phyloP scores from a whole-genome alignment of 1,140 invertebrate species.

The Drosophila rhopaloa region DNA sequence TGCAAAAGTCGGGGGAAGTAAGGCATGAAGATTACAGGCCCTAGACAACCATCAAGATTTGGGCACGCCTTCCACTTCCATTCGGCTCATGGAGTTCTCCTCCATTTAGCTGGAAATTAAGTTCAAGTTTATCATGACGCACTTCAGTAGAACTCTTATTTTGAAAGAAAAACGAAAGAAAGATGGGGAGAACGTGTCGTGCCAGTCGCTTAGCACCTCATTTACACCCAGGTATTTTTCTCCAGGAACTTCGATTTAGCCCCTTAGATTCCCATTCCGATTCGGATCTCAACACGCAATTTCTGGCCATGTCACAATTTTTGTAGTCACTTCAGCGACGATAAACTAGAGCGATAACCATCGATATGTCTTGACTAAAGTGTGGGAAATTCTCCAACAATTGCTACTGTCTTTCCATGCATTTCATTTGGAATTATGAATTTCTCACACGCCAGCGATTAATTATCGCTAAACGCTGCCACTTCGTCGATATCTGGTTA shows the following conservation, averaged over 20 bases:
- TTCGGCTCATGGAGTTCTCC: not conserved
- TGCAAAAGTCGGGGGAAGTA: not conserved
- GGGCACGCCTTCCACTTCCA: constrained; percentile 7
- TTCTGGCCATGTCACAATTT: constrained; percentile 28
- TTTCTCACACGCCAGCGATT: constrained; percentile 73
- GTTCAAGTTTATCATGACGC: constrained; percentile 37
- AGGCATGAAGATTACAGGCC: not conserved
- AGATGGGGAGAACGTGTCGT: constrained; percentile 15
- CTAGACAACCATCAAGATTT: constrained; percentile 12
- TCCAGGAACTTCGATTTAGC: constrained; percentile 15
- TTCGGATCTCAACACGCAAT: constrained; percentile 31
- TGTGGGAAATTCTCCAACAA: constrained; percentile 57
- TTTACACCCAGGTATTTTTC: constrained; percentile 30
- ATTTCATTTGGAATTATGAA: constrained; percentile 54
- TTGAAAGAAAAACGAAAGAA: not conserved
- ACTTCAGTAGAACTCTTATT: constrained; percentile 8
- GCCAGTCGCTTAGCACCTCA: constrained; percentile 64
- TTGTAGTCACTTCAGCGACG: constrained; percentile 10
- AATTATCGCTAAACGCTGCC: constrained; percentile 70
- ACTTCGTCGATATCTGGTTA: constrained; percentile 60
- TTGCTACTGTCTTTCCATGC: constrained; percentile 32
- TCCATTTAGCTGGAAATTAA: constrained; percentile 55
- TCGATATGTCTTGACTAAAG: constrained; percentile 17
- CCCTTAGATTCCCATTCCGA: constrained; percentile 6
- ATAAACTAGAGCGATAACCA: constrained; percentile 38